Conservation (phyloP, 2,113 vertebrate genomes). For the Phoenicopterus ruber region DNA sequence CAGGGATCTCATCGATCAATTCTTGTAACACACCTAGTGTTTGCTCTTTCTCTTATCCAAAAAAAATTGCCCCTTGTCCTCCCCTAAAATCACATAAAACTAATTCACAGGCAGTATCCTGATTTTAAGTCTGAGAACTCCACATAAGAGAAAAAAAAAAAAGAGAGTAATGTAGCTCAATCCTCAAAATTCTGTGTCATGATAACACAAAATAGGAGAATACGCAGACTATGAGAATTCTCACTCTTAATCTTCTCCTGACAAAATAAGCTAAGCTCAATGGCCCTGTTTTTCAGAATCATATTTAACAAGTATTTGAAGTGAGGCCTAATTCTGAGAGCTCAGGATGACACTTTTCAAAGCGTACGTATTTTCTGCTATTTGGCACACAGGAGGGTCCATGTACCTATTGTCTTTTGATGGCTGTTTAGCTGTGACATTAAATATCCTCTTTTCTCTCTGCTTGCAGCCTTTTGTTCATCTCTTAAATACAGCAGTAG, state of each 20-base stretch:
- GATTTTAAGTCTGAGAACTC: background rate
- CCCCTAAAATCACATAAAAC: background rate
- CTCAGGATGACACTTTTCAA: background rate
- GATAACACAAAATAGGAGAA: background rate
- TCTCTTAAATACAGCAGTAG: background rate
- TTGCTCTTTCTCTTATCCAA: background rate
- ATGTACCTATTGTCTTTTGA: background rate
- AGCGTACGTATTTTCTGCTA: background rate
- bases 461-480: background rate
- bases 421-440: background rate
- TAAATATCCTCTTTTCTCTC: conserved; percentile 24
- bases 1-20: background rate
- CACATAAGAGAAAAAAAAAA: background rate
- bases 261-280: background rate
- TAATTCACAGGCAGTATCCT: background rate
- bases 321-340: background rate
- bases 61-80: background rate
- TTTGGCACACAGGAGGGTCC: background rate
- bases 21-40: background rate
- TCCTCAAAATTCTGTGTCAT: background rate
- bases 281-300: background rate
- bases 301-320: conserved; percentile 7
- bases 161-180: background rate
- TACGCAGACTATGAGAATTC: background rate
- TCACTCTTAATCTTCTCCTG: background rate